Evolutionary conservation across 2,113 vertebrate genomes (phyloP).

Genomic region (Ochotona curzoniae): DNA sequence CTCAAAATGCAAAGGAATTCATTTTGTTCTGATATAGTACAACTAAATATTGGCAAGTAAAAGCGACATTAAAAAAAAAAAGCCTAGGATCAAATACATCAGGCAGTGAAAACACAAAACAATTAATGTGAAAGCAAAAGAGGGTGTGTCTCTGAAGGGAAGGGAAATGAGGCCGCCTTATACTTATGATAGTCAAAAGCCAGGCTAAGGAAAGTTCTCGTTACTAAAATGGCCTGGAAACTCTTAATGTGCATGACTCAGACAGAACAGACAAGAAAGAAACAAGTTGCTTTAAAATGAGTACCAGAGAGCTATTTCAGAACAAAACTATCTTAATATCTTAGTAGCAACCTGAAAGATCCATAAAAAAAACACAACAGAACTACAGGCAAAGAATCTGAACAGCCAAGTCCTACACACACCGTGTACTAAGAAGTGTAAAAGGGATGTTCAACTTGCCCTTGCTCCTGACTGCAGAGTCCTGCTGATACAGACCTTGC

Average conservation of each 20-base stretch:
- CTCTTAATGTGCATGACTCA: conserved; percentile 63
- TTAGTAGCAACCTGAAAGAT: conserved; percentile 36
- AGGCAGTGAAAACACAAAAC: conserved; percentile 35
- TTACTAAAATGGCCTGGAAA: conserved; percentile 75
- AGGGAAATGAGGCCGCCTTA: conserved; percentile 57
- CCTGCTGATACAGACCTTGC: no score
- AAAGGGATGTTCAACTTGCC: not conserved
- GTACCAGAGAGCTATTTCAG: conserved; percentile 54
- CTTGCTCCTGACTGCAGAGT: no score
- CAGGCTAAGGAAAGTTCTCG: conserved; percentile 70
- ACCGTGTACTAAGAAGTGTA: not conserved
- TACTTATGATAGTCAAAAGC: conserved; percentile 39
- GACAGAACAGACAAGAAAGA: conserved; percentile 20
- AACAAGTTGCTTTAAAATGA: conserved; percentile 59
- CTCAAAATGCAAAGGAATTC: conserved; percentile 63
- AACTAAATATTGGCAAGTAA: conserved; percentile 56
- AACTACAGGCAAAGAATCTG: conserved; percentile 18
- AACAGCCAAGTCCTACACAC: not conserved
- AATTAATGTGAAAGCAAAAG: not conserved
- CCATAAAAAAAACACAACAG: conserved; percentile 15
- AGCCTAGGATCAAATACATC: conserved; percentile 63
- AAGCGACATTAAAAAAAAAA: conserved; percentile 33
- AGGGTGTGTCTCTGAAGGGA: conserved; percentile 16
- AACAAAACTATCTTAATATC: conserved; percentile 41
- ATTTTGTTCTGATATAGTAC: conserved; percentile 49